phyloP scores from a whole-genome alignment of 2,888 invertebrate species.

The Bombylius major region DNA sequence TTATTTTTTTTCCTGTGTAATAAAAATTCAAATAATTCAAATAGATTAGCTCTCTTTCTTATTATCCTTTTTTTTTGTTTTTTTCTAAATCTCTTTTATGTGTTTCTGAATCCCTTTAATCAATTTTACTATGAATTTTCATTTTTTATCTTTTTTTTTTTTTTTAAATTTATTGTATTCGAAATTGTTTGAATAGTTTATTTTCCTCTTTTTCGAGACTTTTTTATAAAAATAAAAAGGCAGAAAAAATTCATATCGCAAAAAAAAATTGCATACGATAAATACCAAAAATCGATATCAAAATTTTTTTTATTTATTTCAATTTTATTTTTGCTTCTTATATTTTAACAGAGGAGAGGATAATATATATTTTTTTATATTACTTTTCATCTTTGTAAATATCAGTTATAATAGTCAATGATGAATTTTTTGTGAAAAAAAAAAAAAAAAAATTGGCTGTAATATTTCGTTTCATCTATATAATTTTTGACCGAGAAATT shows the following conservation, averaged over 20 bases:
- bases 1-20: neutral
- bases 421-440: neutral
- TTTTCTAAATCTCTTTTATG: neutral
- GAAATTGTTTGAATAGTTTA: neutral
- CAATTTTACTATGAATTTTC: neutral
- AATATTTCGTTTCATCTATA: neutral
- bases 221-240: too few relatives aligned
- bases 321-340: too few relatives aligned
- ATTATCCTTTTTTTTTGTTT: neutral
- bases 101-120: neutral
- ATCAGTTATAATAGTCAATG: neutral
- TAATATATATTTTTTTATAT: neutral
- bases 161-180: neutral
- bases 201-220: neutral
- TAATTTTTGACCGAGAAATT: neutral
- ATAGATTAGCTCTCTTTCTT: neutral
- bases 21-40: neutral
- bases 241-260: too few relatives aligned
- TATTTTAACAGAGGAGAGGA: too few relatives aligned
- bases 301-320: too few relatives aligned
- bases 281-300: too few relatives aligned
- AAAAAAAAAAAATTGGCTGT: neutral
- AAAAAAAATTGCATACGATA: too few relatives aligned
- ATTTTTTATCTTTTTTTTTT: neutral
- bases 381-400: neutral